A percentile compares a stretch with the other conserved stretches of the same genome.
These are phyloP conservation scores for Amblyornis subalaris DNA, from an alignment of 2,113 vertebrate genomes.

Conservation along the genomic window DNA sequence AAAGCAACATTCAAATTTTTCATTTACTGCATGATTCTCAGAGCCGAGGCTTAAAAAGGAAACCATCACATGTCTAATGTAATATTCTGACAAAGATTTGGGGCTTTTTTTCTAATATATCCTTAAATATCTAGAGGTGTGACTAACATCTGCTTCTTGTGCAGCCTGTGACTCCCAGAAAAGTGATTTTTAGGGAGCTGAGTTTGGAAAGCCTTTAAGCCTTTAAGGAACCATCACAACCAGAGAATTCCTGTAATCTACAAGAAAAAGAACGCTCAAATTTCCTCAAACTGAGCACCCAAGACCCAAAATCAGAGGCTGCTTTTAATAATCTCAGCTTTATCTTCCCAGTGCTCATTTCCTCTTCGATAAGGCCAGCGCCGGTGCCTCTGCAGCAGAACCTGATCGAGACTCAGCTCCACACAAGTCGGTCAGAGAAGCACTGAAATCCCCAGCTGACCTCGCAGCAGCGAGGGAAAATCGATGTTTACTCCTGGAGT, in stretches of 20 bases:
- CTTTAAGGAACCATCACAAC: background rate
- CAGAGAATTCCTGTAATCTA: background rate
- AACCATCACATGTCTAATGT: background rate
- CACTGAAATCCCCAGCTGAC: background rate
- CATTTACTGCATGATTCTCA: background rate
- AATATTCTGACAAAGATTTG: background rate
- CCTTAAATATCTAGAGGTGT: background rate
- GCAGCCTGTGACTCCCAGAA: background rate
- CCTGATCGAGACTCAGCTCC: background rate
- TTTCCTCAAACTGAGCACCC: background rate
- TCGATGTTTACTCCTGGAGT: background rate
- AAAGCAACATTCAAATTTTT: background rate
- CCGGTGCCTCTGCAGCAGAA: background rate
- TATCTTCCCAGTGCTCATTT: background rate
- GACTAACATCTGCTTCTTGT: background rate
- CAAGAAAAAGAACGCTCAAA: background rate
- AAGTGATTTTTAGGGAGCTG: background rate
- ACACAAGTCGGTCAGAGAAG: background rate
- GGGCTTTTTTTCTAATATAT: background rate
- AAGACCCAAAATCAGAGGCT: background rate
- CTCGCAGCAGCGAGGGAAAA: background rate
- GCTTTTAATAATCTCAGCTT: background rate
- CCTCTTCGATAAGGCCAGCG: background rate
- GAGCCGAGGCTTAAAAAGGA: background rate
- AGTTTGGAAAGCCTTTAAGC: background rate